Conservation (phyloP, 2,113 vertebrate species). For the Mola mola region DNA sequence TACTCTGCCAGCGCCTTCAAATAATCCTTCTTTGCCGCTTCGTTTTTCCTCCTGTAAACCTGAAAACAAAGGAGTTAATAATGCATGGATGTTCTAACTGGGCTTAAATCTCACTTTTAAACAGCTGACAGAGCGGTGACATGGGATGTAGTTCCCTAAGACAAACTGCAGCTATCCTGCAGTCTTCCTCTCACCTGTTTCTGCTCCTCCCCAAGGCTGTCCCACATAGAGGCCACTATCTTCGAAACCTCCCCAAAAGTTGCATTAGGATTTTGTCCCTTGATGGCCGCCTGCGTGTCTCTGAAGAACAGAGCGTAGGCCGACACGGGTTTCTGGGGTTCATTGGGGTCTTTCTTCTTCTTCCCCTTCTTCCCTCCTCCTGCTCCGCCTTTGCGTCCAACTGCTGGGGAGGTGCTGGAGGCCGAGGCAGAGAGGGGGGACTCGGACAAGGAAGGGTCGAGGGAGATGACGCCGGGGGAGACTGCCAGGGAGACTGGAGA, state of each 20-base stretch:
- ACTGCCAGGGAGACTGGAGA: constrained; percentile 76
- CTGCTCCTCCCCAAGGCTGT: constrained; percentile 93
- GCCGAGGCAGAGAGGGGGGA: constrained; percentile 31
- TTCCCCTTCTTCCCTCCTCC: constrained; percentile 75
- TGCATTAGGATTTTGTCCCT: constrained; percentile 92
- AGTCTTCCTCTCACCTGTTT: constrained; percentile 84
- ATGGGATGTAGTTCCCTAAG: too few species aligned
- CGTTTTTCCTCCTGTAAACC: constrained; percentile 92
- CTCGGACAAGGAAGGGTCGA: constrained; percentile 68
- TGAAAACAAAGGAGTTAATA: constrained; percentile 28
- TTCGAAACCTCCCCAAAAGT: constrained; percentile 93
- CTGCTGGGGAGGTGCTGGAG: constrained; percentile 62
- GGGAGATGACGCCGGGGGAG: constrained; percentile 73
- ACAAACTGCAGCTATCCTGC: too few species aligned
- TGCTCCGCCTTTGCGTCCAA: constrained; percentile 68
- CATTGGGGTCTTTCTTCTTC: constrained; percentile 89
- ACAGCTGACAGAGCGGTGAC: too few species aligned
- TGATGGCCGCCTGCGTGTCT: constrained; percentile 93
- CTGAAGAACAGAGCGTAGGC: constrained; percentile 93
- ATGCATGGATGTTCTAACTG: not conserved
- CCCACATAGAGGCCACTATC: constrained; percentile 96
- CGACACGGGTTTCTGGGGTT: constrained; percentile 91
- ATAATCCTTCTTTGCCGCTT: constrained; percentile 90
- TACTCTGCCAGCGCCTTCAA: constrained; percentile 89
- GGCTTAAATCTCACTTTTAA: not conserved